These are phyloP conservation scores for Drosophila ficusphila DNA, from an alignment of 1,140 invertebrate genomes.

Conservation along the genomic window DNA sequence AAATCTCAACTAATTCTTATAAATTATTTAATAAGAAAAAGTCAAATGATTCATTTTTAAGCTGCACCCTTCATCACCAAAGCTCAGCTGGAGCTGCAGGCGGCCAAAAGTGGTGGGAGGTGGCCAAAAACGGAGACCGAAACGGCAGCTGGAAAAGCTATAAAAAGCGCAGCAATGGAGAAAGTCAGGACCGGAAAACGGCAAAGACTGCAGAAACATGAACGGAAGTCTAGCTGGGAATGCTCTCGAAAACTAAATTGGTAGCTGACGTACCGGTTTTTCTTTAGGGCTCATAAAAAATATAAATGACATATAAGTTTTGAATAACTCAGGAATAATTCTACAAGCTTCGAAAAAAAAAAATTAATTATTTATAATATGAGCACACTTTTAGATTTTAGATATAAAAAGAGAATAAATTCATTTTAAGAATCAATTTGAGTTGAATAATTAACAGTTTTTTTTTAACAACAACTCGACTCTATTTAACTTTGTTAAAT, in stretches of 20 bases:
- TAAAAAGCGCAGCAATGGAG: conserved; percentile 44
- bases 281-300: not conserved
- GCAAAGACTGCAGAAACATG: conserved; percentile 28
- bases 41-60: conserved; percentile 83
- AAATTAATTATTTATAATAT: no score
- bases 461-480: no score
- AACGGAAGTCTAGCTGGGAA: conserved; percentile 14
- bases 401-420: no score
- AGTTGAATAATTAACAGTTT: no score
- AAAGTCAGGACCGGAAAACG: conserved; percentile 37
- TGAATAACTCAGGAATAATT: no score
- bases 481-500: no score
- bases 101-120: conserved; percentile 28
- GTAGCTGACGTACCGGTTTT: not conserved
- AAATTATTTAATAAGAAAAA: conserved; percentile 83
- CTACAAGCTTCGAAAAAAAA: no score
- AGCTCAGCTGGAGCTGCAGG: conserved; percentile 64
- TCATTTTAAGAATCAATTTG: no score
- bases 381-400: no score
- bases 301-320: no score
- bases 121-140: conserved; percentile 33
- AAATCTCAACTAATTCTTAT: conserved; percentile 83
- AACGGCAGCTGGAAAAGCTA: conserved; percentile 28
- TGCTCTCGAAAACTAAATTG: not conserved
- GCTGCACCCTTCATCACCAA: conserved; percentile 80